Percentiles rank a stretch among this genome's conserved stretches.
These are phyloP conservation scores for Spilogale gracilis DNA, from an alignment of 2,113 vertebrate species.

Conservation along the genomic window DNA sequence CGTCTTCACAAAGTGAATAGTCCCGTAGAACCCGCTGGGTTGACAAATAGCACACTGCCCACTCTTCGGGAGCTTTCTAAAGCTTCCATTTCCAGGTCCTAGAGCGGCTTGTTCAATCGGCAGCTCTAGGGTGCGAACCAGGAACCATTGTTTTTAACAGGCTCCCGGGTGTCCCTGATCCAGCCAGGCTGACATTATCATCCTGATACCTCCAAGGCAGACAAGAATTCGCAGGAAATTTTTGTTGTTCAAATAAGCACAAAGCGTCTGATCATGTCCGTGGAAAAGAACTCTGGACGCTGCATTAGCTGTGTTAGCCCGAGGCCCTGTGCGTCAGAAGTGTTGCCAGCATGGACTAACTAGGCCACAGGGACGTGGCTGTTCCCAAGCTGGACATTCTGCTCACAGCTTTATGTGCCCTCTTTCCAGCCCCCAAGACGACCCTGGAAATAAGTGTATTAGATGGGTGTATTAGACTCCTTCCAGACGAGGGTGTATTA, in stretches of 20 bases:
- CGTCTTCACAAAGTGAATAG: neutral
- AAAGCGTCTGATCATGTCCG: neutral
- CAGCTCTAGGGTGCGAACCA: neutral
- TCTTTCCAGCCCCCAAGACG: neutral
- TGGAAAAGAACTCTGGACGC: no score
- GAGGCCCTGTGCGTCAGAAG: neutral
- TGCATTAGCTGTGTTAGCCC: neutral
- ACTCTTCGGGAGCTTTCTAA: neutral
- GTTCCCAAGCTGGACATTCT: no score
- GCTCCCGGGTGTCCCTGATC: neutral
- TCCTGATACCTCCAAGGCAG: neutral
- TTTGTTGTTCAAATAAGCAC: neutral
- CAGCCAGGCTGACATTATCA: neutral
- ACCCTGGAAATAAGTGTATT: no score
- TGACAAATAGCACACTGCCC: neutral
- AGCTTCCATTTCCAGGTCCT: neutral
- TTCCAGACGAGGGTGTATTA: neutral
- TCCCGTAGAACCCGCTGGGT: neutral
- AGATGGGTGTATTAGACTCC: neutral
- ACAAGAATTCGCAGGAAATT: neutral
- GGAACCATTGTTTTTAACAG: neutral
- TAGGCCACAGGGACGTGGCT: neutral
- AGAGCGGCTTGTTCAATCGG: neutral
- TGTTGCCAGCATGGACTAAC: neutral
- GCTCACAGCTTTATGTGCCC: accelerated